Percentiles rank a stretch among this genome's conserved stretches.
Evolutionary conservation across 1,140 invertebrate genomes (phyloP).

Genomic region (Aphelinus certus): DNA sequence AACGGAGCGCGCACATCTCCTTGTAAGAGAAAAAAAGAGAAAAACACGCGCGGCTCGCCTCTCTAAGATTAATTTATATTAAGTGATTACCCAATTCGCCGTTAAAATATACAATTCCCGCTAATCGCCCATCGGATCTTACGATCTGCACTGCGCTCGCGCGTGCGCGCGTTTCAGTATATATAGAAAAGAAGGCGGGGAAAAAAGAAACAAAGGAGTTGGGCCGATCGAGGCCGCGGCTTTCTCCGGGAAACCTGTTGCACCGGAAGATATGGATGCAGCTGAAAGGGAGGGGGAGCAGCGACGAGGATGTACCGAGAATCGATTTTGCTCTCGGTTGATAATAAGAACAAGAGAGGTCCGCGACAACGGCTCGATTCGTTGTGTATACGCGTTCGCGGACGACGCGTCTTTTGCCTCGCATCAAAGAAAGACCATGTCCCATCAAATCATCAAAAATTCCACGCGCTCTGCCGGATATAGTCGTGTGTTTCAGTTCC

Average conservation of each 20-base stretch:
- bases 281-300: background rate
- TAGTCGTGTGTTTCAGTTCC: no score
- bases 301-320: slow-evolving; percentile 5
- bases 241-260: slow-evolving; percentile 37
- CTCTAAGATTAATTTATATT: slow-evolving; percentile 37
- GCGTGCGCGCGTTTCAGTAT: background rate
- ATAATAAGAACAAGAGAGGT: slow-evolving; percentile 16
- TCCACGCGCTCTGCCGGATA: no score
- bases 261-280: slow-evolving; percentile 9
- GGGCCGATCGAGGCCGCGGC: slow-evolving; percentile 21
- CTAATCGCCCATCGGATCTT: slow-evolving; percentile 34
- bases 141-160: background rate
- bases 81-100: slow-evolving; percentile 37
- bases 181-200: background rate
- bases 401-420: no score
- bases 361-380: no score
- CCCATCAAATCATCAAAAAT: no score
- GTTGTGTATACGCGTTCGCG: no score
- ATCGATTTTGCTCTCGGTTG: slow-evolving; percentile 20
- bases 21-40: no score
- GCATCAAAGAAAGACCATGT: no score
- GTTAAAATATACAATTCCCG: slow-evolving; percentile 39
- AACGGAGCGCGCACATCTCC: no score
- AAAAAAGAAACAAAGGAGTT: background rate
- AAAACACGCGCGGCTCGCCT: background rate